These are phyloP conservation scores for Lacerta viridis DNA, from an alignment of 2,797 vertebrate species.

Conservation along the genomic window DNA sequence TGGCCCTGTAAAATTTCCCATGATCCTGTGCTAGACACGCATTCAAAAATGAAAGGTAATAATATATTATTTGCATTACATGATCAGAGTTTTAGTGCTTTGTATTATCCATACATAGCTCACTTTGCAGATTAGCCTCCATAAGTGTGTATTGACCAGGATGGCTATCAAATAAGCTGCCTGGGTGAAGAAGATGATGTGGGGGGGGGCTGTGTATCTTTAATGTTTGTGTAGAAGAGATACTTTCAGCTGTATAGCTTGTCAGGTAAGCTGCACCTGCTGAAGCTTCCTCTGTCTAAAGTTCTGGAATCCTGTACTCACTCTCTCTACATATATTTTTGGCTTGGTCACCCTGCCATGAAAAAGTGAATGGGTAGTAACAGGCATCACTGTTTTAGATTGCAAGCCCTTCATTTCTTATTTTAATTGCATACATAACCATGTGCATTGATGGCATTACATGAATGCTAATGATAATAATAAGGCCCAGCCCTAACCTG, in stretches of 20 bases:
- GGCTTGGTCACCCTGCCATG: neutral
- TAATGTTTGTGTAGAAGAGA: neutral
- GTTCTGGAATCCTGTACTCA: no score
- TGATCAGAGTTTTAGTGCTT: neutral
- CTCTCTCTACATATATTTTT: no score
- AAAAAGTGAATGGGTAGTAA: neutral
- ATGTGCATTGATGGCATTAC: no score
- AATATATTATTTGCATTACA: slow-evolving; percentile 53
- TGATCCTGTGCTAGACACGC: slow-evolving; percentile 87
- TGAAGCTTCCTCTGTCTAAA: no score
- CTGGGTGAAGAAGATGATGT: no score
- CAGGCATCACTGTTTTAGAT: neutral
- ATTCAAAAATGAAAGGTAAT: slow-evolving; percentile 95
- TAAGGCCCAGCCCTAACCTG: neutral
- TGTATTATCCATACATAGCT: neutral
- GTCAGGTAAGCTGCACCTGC: no score
- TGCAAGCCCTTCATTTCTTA: no score
- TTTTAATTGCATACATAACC: no score
- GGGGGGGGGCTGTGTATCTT: neutral
- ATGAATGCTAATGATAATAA: no score
- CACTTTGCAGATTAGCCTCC: neutral
- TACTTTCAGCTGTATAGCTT: neutral
- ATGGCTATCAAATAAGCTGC: neutral
- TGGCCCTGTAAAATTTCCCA: slow-evolving; percentile 94
- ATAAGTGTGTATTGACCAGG: neutral